Conservation (phyloP, 1,140 invertebrate genomes). For the Drosophila athabasca region DNA sequence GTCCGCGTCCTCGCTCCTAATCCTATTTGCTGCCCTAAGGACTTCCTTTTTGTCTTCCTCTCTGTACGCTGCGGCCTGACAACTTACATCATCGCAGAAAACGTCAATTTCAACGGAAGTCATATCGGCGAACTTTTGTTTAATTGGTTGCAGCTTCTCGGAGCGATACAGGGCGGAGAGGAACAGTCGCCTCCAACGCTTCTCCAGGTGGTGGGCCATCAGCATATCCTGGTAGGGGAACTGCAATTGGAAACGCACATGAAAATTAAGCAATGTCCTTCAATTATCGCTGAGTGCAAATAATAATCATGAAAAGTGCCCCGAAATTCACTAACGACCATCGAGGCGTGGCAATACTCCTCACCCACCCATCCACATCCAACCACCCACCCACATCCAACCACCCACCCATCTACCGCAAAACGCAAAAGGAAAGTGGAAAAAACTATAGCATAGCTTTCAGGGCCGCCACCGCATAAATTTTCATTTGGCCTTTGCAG, state of each 20-base stretch:
- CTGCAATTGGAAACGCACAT: conserved; percentile 57
- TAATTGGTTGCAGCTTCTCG: conserved; percentile 88
- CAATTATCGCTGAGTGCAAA: conserved; percentile 79
- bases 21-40: conserved; percentile 14
- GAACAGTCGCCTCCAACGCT: conserved; percentile 88
- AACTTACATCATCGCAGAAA: conserved; percentile 86
- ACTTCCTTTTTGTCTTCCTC: conserved; percentile 2
- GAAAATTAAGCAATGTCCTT: conserved; percentile 70
- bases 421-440: conserved; percentile 10
- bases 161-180: conserved; percentile 87
- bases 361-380: conserved; percentile 14
- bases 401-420: conserved; percentile 24
- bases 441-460: conserved; percentile 58
- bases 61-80: conserved; percentile 5
- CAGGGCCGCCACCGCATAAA: conserved; percentile 66
- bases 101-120: conserved; percentile 89
- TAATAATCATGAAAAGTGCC: conserved; percentile 79
- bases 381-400: conserved; percentile 14
- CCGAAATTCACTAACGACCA: conserved; percentile 64
- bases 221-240: conserved; percentile 82
- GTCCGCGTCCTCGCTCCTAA: conserved; percentile 9
- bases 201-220: conserved; percentile 86
- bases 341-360: conserved; percentile 29
- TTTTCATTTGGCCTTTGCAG: conserved; percentile 63
- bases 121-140: conserved; percentile 91